These are phyloP conservation scores for Engraulis encrasicolus DNA, from an alignment of 2,113 vertebrate species.

Conservation along the genomic window DNA sequence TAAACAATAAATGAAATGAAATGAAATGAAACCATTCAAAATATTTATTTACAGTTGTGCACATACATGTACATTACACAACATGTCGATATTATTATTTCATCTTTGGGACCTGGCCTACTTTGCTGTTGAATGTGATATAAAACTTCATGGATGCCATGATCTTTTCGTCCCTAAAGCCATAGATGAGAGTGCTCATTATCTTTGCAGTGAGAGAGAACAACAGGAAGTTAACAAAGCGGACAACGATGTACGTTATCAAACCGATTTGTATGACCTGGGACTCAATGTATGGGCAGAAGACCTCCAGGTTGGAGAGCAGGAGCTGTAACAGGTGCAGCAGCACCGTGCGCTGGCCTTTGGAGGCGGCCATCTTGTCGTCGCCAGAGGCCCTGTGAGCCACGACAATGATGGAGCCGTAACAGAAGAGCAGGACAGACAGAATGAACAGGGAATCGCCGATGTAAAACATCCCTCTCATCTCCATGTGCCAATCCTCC, in stretches of 20 bases:
- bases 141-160: too few relatives aligned
- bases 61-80: neutral
- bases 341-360: conserved; percentile 52
- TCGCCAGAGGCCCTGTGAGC: conserved; percentile 47
- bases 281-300: conserved; percentile 14
- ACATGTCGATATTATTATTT: neutral
- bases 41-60: neutral
- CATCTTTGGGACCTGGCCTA: neutral
- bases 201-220: too few relatives aligned
- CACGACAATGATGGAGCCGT: conserved; percentile 32
- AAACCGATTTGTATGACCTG: too few relatives aligned
- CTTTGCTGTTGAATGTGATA: neutral
- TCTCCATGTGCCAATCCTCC: conserved; percentile 24
- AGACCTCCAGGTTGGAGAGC: conserved; percentile 8
- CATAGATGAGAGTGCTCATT: too few relatives aligned
- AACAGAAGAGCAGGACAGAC: conserved; percentile 22
- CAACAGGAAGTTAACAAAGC: too few relatives aligned
- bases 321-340: too few relatives aligned
- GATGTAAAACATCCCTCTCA: conserved; percentile 25
- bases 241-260: too few relatives aligned
- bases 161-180: too few relatives aligned
- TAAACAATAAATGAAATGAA: too few relatives aligned
- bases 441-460: conserved; percentile 30
- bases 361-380: conserved; percentile 45
- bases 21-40: too few relatives aligned